Evolutionary conservation across 2,797 vertebrate genomes (phyloP), one percentile per base, ranked within the genome.

Genomic region (Setipinna tenuifilis): DNA sequence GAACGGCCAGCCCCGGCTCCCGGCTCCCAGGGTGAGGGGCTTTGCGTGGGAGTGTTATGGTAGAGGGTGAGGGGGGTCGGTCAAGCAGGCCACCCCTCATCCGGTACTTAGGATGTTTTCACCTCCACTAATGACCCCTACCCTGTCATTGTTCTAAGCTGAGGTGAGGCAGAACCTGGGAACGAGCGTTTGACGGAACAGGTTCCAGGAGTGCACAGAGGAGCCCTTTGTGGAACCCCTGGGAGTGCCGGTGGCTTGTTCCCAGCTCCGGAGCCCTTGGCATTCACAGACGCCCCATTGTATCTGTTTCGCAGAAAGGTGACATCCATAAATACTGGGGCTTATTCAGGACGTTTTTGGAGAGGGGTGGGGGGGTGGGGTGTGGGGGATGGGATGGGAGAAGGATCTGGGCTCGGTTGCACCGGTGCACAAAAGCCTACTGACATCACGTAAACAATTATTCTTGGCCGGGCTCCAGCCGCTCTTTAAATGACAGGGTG

Each of bases 381-480:
- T n/a, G 6, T 57, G 46, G 21, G 61, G 11, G n/a, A 71, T 14
- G 84, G 75, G 87, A 87, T 83, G 0, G 85, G 82, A 88, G 88
- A 90, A 92, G 41, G 71, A 78, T 17, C 71, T 78, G 71, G 31
- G 71, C 71, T 44, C 35, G 71, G 31, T 17, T 78, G 71, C 31
- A 78, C 17, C 35, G 35, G 17, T 44, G 31, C 71, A 78, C 71
- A 78, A 92, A 83, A 90, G 84, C n/a, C 86, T 83, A 93, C 90
- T 93, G 94, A 94, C 93, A 89, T 93, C 93, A 90, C 89, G 91
- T 90, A 93, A 95, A 94, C 93, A 94, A 94, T 94, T 93, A 93
- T 87, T 88, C 87, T 71, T 91, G 93, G 92, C 91, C 48, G 87
- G 83, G 88, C 88, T 94, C 92, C 93, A 93, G 91, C 86, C 84